phyloP scores from a whole-genome alignment of 2,113 vertebrate genomes.

The Zosterops japonicus region DNA sequence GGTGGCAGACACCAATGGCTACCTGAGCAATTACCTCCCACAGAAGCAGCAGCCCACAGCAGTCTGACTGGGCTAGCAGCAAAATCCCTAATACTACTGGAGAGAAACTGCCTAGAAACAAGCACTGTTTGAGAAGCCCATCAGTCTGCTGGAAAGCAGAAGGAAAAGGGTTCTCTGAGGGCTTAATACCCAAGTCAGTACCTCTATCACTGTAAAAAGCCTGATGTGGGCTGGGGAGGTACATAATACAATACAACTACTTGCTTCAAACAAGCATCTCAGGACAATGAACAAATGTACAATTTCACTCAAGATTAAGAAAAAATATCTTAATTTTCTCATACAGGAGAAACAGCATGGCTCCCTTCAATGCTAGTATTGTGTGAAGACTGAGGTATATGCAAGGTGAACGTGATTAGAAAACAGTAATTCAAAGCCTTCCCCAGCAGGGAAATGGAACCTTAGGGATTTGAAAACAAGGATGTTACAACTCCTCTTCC shows the following conservation, averaged over 20 bases:
- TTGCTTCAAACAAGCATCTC: background rate
- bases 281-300: background rate
- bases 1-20: background rate
- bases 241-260: background rate
- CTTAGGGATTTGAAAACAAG: background rate
- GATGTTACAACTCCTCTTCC: background rate
- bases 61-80: background rate
- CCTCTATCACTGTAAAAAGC: background rate
- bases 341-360: background rate
- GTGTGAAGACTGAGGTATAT: slow-evolving; percentile 33
- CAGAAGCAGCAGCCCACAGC: background rate
- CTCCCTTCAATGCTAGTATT: background rate
- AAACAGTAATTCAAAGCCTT: slow-evolving; percentile 57
- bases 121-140: background rate
- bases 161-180: background rate
- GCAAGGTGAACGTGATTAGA: slow-evolving; percentile 39
- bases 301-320: background rate
- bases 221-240: background rate
- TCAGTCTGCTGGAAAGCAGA: background rate
- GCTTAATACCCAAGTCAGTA: background rate
- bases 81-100: background rate
- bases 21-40: background rate
- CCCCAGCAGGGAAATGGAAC: background rate
- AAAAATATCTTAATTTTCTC: slow-evolving; percentile 1
- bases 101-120: background rate